Evolutionary conservation across 2,113 vertebrate genomes (phyloP), one percentile per base, ranked within the genome.

Genomic region (Dromas ardeola): DNA sequence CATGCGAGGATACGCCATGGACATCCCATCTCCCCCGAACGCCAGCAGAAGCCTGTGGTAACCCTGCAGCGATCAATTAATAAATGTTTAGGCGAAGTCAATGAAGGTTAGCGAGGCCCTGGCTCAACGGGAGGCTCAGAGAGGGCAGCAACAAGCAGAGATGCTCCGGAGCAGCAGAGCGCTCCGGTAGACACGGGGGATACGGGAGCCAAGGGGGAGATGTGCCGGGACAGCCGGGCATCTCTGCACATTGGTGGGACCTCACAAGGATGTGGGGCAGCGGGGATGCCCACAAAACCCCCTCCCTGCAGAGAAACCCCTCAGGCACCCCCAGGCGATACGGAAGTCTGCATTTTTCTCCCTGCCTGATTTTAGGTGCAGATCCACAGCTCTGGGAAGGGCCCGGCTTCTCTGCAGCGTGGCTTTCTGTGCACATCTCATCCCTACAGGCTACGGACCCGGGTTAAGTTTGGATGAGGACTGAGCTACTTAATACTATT

Each of bases 31-130:
- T 65, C 76, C 65, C 77, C 84, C 0, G 0, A 73, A 43, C 0
- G 3, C 2, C 0, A 69, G 70, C 95, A 90, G 66, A 66, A 88
- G 90, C 91, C 91, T 55, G 32, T 56, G 87, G 81, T 52, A 55
- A 91, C 94, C 91, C 86, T 69, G 81, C 93, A 95, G 93, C 9
- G 0, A 93, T 79, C 86, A 74, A 79, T 94, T 79, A 81, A 95
- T 81, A 93, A 30, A 84, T 94, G 84, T 89, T 94, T 40, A 80
- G 91, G 90, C 30, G 3, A 43, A 94, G 79, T 38, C 49, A 5
- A 66, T 94, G 66, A n/a, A 59, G 71, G 81, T 76, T 90, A 82
- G 89, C 34, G 19, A 65, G 81, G 84, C 30, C 40, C 29, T 5
- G 5, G 93, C 70, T 82, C 78, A 12, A 26, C 0, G 1, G 74